These are phyloP conservation scores for Zaprionus obscuricornis DNA, from an alignment of 2,888 invertebrate species.

Conservation along the genomic window DNA sequence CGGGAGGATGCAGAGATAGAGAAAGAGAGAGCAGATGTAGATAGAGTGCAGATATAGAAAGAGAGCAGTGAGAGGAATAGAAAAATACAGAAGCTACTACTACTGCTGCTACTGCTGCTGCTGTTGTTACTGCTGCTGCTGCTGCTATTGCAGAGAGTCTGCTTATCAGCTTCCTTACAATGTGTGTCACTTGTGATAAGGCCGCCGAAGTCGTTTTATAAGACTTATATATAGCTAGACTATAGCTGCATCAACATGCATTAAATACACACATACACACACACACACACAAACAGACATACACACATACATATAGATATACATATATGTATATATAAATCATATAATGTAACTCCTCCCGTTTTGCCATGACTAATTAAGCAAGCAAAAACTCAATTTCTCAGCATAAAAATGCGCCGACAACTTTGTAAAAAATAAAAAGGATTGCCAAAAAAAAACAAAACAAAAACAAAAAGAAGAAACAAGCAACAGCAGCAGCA, in stretches of 20 bases:
- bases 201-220: constrained; percentile 18
- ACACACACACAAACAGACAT: constrained; percentile 1
- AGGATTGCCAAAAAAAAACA: constrained; percentile 52
- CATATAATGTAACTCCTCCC: constrained; percentile 1
- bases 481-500: too few relatives aligned
- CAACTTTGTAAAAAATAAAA: constrained; percentile 73
- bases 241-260: too few relatives aligned
- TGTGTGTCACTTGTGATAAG: constrained; percentile 70
- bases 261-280: constrained; percentile 2
- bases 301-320: neutral
- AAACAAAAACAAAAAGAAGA: neutral
- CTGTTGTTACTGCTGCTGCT: neutral
- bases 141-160: constrained; percentile 13
- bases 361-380: constrained; percentile 68
- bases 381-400: constrained; percentile 63
- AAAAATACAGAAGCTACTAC: constrained; percentile 39
- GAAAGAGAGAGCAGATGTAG: neutral
- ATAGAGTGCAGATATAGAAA: neutral
- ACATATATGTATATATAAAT: constrained; percentile 3
- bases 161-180: constrained; percentile 45
- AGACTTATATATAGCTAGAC: constrained; percentile 10
- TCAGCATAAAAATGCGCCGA: constrained; percentile 70
- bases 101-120: neutral
- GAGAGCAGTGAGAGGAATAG: neutral
- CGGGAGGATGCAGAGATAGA: too few relatives aligned